Evolutionary conservation across 2,888 invertebrate genomes (phyloP).

Genomic region (Monoplex corrugatus): DNA sequence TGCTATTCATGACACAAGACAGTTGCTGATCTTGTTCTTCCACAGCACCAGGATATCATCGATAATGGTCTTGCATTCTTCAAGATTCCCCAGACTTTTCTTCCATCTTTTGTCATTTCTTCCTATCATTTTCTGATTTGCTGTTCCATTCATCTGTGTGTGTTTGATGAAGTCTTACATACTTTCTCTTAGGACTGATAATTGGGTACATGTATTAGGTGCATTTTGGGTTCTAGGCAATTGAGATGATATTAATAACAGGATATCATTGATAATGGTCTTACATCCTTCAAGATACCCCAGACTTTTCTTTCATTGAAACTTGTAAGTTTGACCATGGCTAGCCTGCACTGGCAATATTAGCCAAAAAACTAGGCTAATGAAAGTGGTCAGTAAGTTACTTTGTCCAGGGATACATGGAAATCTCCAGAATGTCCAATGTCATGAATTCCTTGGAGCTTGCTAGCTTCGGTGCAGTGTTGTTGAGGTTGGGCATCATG

Average conservation of each 20-base stretch:
- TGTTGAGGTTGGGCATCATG: not conserved
- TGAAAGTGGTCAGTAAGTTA: not conserved
- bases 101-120: no score
- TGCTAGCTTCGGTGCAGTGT: not conserved
- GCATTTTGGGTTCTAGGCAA: no score
- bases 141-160: no score
- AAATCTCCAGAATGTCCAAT: not conserved
- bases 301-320: no score
- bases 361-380: not conserved
- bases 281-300: no score
- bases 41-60: conserved; percentile 49
- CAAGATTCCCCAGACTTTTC: not conserved
- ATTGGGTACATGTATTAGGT: no score
- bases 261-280: no score
- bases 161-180: no score
- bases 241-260: no score
- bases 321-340: not conserved
- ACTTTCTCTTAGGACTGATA: no score
- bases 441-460: not conserved
- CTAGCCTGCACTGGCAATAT: not conserved
- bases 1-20: no score
- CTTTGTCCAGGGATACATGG: not conserved
- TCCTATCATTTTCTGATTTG: no score
- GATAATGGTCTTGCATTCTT: not conserved
- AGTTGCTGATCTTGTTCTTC: not conserved